phyloP scores from a whole-genome alignment of 1,140 invertebrate species.

The Cydia strobilella region DNA sequence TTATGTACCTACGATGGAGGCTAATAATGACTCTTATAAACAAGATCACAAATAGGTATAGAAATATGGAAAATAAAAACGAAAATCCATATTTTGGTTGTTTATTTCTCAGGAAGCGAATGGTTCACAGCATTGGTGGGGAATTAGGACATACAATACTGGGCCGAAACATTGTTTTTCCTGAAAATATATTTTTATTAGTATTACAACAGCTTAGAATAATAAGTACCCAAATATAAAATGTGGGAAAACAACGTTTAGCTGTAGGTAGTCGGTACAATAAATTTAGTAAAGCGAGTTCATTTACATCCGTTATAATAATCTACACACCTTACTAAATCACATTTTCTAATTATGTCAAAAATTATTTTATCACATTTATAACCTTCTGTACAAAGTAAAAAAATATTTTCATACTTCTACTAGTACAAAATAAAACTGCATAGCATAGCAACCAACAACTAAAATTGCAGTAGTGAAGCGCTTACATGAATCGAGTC shows the following conservation, averaged over 20 bases:
- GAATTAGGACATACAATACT: constrained; percentile 72
- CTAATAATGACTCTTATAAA: constrained; percentile 28
- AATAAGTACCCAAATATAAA: constrained; percentile 76
- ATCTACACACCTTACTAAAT: constrained; percentile 77
- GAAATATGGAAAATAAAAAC: constrained; percentile 44
- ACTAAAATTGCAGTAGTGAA: neutral
- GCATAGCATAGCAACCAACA: constrained; percentile 55
- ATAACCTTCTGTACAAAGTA: constrained; percentile 77
- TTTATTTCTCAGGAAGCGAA: constrained; percentile 80
- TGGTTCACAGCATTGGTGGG: constrained; percentile 80
- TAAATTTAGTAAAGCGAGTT: constrained; percentile 75
- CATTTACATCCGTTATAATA: constrained; percentile 59
- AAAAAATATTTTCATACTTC: constrained; percentile 77
- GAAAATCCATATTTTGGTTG: constrained; percentile 66
- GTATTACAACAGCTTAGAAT: constrained; percentile 73
- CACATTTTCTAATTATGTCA: constrained; percentile 77
- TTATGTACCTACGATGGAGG: neutral
- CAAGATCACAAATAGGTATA: neutral
- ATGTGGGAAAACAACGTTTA: constrained; percentile 72
- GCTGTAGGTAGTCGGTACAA: constrained; percentile 64
- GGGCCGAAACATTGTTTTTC: constrained; percentile 72
- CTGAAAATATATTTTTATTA: constrained; percentile 67
- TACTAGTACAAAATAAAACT: constrained; percentile 71
- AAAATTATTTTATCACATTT: constrained; percentile 78
- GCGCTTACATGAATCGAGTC: neutral